Conservation (phyloP, 1,140 invertebrate species). For the Drosophila miranda region DNA sequence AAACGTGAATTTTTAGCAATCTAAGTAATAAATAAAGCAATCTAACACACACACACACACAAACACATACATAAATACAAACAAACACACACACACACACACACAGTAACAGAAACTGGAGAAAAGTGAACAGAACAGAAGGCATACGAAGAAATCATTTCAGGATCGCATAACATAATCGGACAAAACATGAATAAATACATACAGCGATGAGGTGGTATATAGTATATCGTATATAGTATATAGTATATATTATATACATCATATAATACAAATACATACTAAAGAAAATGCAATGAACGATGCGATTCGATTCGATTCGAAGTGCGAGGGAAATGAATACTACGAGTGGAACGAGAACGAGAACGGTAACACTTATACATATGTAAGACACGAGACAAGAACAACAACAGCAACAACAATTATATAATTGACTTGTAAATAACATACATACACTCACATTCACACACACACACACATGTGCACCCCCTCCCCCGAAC, state of each 20-base stretch:
- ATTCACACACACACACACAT: constrained; percentile 10
- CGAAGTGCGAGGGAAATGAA: constrained; percentile 29
- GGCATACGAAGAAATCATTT: background rate
- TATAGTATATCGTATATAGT: constrained; percentile 16
- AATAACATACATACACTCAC: constrained; percentile 52
- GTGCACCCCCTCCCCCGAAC: constrained; percentile 24
- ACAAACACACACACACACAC: background rate
- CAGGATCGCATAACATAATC: constrained; percentile 20
- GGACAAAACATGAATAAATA: constrained; percentile 10
- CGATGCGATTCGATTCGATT: constrained; percentile 22
- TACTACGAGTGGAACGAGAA: constrained; percentile 38
- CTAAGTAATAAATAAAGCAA: constrained; percentile 68
- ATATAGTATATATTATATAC: constrained; percentile 5
- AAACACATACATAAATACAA: constrained; percentile 2
- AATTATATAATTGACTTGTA: constrained; percentile 50
- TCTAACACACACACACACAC: constrained; percentile 48
- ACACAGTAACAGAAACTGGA: background rate
- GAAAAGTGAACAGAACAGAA: too few species aligned
- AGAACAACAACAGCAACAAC: background rate
- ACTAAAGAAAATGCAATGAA: constrained; percentile 56
- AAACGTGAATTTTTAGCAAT: constrained; percentile 79
- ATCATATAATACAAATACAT: constrained; percentile 33
- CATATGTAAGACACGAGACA: constrained; percentile 41
- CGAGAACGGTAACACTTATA: constrained; percentile 46
- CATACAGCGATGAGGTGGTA: constrained; percentile 18